Conservation (phyloP, 2,888 invertebrate genomes). For the Melanostoma scalare region DNA sequence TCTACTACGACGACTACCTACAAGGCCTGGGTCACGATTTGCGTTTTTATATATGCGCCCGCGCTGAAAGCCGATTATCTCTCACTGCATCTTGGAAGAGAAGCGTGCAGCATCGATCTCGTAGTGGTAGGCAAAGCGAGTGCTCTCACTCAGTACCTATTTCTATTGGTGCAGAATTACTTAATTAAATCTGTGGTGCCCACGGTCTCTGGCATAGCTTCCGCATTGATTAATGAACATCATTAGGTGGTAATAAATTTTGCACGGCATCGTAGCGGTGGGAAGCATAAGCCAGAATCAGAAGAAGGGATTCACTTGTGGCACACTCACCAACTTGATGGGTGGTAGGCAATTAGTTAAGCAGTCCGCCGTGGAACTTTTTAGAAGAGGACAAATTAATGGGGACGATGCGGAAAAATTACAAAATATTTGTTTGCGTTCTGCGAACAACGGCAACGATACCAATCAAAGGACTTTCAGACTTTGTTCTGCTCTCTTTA, state of each 20-base stretch:
- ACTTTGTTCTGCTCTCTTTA: no score
- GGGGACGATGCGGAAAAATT: no score
- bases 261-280: constrained; percentile 74
- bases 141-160: not conserved
- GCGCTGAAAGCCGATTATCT: constrained; percentile 43
- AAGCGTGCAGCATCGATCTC: constrained; percentile 40
- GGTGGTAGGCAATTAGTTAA: constrained; percentile 74
- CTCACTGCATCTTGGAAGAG: constrained; percentile 2
- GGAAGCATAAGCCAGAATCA: constrained; percentile 57
- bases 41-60: constrained; percentile 18
- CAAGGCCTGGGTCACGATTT: constrained; percentile 53
- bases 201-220: constrained; percentile 64
- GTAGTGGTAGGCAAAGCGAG: not conserved
- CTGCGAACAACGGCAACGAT: no score
- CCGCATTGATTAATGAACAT: constrained; percentile 70
- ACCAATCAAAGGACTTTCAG: no score
- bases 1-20: not conserved
- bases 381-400: no score
- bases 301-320: constrained; percentile 66
- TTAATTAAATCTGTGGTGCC: constrained; percentile 80
- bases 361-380: constrained; percentile 51
- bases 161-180: constrained; percentile 77
- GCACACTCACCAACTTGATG: constrained; percentile 61
- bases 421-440: no score
- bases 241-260: constrained; percentile 80